Base-by-base conservation (phyloP, 2,797 vertebrate genomes). In the Scleropages formosus region DNA sequence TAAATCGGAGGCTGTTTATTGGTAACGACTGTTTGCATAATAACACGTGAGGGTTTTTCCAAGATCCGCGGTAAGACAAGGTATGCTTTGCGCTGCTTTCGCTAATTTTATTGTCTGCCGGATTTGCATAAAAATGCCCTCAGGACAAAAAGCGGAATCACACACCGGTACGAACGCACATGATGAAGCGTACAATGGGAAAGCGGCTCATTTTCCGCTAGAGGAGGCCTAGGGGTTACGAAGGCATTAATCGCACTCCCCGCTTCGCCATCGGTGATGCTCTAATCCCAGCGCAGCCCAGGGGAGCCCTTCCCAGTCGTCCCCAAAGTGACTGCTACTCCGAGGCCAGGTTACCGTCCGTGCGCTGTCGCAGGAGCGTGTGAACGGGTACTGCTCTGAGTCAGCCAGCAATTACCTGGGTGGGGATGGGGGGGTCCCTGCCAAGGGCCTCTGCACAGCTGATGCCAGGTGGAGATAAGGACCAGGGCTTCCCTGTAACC, bases 381-480 rank as follows among this genome's bases (percentile, higher is more conserved):
- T 72, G 67, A 63, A 71, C 75, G 12, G 60, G 13, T 20, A 12
- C 59, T 26, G 51, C 51, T 58, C 31, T 15, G 47, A n/a, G 31
- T 39, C 65, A 71, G 46, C 63, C 46, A 24, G 47, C 39, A 81
- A 81, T 80, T 82, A 86, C 77, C 72, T 51, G 3, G 66, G 80
- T 13, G 46, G 59, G 62, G 27, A 16, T 8, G 20, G 31, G 44
- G 22, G 27, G 13, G 76, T 20, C 18, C 16, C 26, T 24, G 69
- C 49, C 12, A 53, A 16, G 16, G 20, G 61, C 60, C 69, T 71
- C 69, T 59, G 72, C 68, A 56, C 75, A 59, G 69, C 68, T 87
- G 88, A 90, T 87, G 83, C n/a, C 58, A 78, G 80, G 82, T 87
- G 84, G 84, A 85, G 89, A 91, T 90, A 89, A 91, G 82, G 85